Percentiles rank a stretch among this genome's conserved stretches.
These are phyloP conservation scores for Ichneumoninae sp. DNA, from an alignment of 2,888 invertebrate species.

Conservation along the genomic window DNA sequence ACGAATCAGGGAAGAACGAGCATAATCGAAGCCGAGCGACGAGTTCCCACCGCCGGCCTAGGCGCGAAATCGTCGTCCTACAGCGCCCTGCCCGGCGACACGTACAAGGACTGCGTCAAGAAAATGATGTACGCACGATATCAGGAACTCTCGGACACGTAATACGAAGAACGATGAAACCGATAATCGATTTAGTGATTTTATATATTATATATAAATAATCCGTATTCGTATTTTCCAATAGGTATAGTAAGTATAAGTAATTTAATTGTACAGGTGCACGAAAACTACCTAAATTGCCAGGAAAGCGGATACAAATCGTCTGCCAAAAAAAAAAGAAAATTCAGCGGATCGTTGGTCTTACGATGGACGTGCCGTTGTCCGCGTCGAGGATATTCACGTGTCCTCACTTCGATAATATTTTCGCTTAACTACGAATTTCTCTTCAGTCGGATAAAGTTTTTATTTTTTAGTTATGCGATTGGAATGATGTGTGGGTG, in stretches of 20 bases:
- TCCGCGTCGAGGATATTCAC: slow-evolving; percentile 7
- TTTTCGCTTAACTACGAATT: slow-evolving; percentile 53
- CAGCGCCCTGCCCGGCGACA: slow-evolving; percentile 92
- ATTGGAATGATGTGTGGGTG: background rate
- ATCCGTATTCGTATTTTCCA: slow-evolving; percentile 47
- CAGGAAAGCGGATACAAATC: slow-evolving; percentile 18
- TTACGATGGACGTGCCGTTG: background rate
- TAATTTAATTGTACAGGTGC: slow-evolving; percentile 57
- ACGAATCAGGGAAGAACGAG: slow-evolving; percentile 96
- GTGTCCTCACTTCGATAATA: slow-evolving; percentile 34
- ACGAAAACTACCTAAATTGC: slow-evolving; percentile 54
- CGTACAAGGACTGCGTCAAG: slow-evolving; percentile 95
- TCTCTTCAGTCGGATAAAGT: slow-evolving; percentile 23
- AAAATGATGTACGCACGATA: slow-evolving; percentile 95
- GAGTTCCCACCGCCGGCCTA: slow-evolving; percentile 92
- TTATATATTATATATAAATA: slow-evolving; percentile 19
- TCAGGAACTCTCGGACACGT: slow-evolving; percentile 90
- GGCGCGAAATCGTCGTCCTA: slow-evolving; percentile 93
- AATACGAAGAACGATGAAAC: slow-evolving; percentile 65
- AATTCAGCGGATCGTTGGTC: background rate
- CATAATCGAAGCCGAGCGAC: slow-evolving; percentile 90
- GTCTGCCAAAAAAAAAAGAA: background rate
- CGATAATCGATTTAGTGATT: slow-evolving; percentile 19
- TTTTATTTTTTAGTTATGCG: slow-evolving; percentile 25
- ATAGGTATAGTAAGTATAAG: slow-evolving; percentile 24